Evolutionary conservation across 1,140 invertebrate species (phyloP).

Genomic region (Drosophila triauraria): DNA sequence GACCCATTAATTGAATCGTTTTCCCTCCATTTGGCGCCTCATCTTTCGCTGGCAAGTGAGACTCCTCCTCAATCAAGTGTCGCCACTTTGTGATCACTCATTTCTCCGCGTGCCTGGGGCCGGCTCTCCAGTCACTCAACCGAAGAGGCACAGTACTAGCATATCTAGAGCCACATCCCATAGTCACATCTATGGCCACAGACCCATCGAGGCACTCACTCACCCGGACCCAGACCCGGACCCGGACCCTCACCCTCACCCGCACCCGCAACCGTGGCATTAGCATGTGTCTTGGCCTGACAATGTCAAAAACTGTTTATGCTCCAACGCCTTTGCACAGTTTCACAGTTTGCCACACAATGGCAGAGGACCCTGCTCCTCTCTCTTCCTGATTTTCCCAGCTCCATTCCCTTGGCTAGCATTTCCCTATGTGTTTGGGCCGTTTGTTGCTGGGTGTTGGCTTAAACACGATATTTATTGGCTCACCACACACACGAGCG

Average conservation of each 20-base stretch:
- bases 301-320: conserved; percentile 82
- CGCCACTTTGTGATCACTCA: conserved; percentile 25
- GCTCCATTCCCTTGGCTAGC: conserved; percentile 1
- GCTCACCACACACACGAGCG: conserved; percentile 58
- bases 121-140: not conserved
- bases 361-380: conserved; percentile 7
- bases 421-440: conserved; percentile 3
- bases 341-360: conserved; percentile 77
- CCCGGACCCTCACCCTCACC: conserved; percentile 3
- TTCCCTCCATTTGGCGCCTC: not conserved
- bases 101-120: conserved; percentile 16
- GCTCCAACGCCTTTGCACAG: conserved; percentile 77
- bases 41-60: not conserved
- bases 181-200: conserved; percentile 10
- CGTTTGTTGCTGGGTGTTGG: conserved; percentile 73
- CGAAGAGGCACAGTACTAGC: not conserved
- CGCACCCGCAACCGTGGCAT: conserved; percentile 41
- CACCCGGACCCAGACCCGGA: not conserved
- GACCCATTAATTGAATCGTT: too few relatives aligned
- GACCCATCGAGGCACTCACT: conserved; percentile 18
- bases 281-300: conserved; percentile 80
- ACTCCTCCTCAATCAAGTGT: not conserved
- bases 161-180: conserved; percentile 3
- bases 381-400: not conserved
- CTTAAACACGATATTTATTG: conserved; percentile 83